Evolutionary conservation across 2,113 vertebrate genomes (phyloP).

Genomic region (Pandion haliaetus): DNA sequence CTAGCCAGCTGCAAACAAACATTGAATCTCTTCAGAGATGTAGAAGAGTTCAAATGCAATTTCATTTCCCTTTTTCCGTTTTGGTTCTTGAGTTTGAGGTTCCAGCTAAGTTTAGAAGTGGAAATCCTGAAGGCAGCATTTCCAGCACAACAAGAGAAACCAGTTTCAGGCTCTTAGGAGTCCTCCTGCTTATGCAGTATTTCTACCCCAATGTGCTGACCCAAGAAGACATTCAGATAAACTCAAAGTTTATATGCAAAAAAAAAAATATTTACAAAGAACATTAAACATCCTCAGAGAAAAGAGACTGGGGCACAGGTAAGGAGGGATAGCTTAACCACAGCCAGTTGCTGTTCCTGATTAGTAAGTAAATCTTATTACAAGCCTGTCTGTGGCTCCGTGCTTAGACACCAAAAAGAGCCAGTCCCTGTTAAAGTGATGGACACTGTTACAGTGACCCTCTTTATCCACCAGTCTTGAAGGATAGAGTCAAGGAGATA

Average conservation of each 20-base stretch:
- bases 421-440: slow-evolving; percentile 4
- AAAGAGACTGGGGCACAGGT: not conserved
- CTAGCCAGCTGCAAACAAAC: not conserved
- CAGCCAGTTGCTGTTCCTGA: not conserved
- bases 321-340: not conserved
- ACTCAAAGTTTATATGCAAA: not conserved
- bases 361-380: not conserved
- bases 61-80: not conserved
- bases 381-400: not conserved
- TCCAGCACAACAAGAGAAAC: not conserved
- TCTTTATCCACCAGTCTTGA: not conserved
- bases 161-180: not conserved
- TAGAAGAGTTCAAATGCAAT: not conserved
- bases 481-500: not conserved
- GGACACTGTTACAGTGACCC: not conserved
- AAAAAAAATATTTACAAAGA: not conserved
- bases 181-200: not conserved
- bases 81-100: not conserved
- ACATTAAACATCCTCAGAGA: not conserved
- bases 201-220: not conserved
- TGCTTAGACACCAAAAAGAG: not conserved
- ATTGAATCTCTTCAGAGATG: not conserved
- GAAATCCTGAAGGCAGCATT: not conserved
- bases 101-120: not conserved
- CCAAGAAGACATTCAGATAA: not conserved